phyloP scores from a whole-genome alignment of 92 coral and sea anemone genomes.

The Palythoa grandiflora region DNA sequence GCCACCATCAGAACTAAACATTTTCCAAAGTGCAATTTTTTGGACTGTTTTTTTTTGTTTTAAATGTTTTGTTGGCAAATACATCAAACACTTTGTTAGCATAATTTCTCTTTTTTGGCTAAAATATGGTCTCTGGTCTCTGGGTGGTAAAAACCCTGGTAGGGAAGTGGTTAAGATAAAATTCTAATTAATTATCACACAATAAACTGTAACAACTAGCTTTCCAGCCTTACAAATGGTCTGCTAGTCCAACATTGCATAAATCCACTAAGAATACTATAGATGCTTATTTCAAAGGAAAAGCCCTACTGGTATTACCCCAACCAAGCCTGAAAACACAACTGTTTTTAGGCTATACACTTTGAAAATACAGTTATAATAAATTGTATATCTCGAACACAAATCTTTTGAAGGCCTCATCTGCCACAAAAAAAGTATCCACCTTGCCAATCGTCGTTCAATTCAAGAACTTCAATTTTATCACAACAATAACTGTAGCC shows the following conservation, averaged over 20 bases:
- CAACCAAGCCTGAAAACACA: not conserved
- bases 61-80: not conserved
- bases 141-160: conserved; percentile 4
- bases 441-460: conserved; percentile 4
- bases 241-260: conserved; percentile 12
- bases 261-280: conserved; percentile 21
- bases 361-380: conserved; percentile 10
- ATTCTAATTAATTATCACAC: conserved; percentile 9
- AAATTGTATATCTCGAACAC: not conserved
- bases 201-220: conserved; percentile 24
- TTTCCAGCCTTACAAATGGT: conserved; percentile 18
- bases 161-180: conserved; percentile 6
- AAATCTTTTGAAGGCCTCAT: conserved; percentile 1
- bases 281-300: conserved; percentile 16
- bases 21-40: not conserved
- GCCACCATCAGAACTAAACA: conserved; percentile 14
- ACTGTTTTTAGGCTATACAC: conserved; percentile 2
- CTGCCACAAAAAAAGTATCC: conserved; percentile 1
- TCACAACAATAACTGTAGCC: conserved; percentile 6
- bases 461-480: conserved; percentile 1
- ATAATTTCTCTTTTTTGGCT: not conserved
- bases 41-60: not conserved
- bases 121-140: conserved; percentile 10
- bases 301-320: not conserved
- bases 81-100: conserved; percentile 9